A percentile compares a stretch with the other conserved stretches of the same genome.
phyloP scores from a whole-genome alignment of 2,113 vertebrate genomes.

The Centropus bengalensis region DNA sequence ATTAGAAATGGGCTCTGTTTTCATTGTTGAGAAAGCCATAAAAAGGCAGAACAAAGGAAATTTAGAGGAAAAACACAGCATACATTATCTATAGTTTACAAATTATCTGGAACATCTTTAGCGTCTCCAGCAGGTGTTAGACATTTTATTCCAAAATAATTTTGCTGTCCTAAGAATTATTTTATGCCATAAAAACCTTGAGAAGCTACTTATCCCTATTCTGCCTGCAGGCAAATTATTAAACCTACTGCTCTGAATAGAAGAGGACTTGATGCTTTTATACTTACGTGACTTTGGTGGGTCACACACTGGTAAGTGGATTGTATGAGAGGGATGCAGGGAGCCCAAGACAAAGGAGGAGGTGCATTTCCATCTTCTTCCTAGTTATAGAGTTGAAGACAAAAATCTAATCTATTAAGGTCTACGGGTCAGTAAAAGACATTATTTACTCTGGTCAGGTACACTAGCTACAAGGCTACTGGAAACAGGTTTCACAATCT shows the following conservation, averaged over 20 bases:
- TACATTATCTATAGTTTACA: not conserved
- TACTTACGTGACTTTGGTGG: not conserved
- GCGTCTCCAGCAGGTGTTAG: not conserved
- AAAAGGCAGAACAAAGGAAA: not conserved
- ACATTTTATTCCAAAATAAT: slow-evolving; percentile 10
- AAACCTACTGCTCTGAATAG: not conserved
- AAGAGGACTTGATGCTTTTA: not conserved
- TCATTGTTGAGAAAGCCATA: not conserved
- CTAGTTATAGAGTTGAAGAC: not conserved
- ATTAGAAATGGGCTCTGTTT: not conserved
- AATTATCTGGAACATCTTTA: slow-evolving; percentile 37
- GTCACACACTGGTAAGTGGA: not conserved
- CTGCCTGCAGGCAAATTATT: not conserved
- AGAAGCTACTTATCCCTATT: slow-evolving; percentile 1
- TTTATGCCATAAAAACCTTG: not conserved
- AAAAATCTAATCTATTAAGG: not conserved
- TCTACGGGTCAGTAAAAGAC: not conserved
- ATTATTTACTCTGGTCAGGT: not conserved
- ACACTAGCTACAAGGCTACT: not conserved
- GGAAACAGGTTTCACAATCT: not conserved
- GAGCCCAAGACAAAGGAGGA: not conserved
- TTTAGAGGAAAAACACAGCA: not conserved
- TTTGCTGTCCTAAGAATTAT: not conserved
- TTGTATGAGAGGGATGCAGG: not conserved
- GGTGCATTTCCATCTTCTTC: not conserved